Base-by-base conservation (phyloP, 2,113 vertebrate species). In the Crotalus horridus region DNA sequence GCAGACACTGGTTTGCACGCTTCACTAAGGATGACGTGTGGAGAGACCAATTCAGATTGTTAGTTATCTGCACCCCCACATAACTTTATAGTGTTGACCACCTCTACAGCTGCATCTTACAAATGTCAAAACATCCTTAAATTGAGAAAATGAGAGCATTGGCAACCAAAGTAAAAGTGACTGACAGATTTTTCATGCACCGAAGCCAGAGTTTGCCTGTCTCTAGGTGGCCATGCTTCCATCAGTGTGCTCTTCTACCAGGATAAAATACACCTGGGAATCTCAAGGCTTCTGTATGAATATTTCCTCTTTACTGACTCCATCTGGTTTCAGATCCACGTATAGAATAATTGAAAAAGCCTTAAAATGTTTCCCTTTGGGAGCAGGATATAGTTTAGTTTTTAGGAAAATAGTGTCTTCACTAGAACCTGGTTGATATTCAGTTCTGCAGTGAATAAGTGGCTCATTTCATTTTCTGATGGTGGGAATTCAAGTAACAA, bases 131-230 rank as follows among this genome's bases (percentile, higher is more conserved):
- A 59, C 92, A 93, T 91, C 93, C 95, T 96, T 96, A 93, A 94
- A 95, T 94, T 69, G 97, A 94, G 56, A 94, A 94, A 46, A 39
- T 17, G 23, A 85, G 13, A 91, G 23, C 17, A 15, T 1, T 64
- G 39, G 94, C 90, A 95, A 94, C 94, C 93, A 95, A 95, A 92
- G 93, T 93, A 94, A 96, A 94, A 48, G 51, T 95, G 95, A 95
- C 92, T 95, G 95, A 94, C 95, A 93, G 94, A 96, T 95, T 96
- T 95, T 93, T 95, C 94, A 94, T 89, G 92, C 92, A 93, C 94
- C 95, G 95, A 96, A 94, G 94, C 95, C 91, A 93, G 91, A 95
- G 92, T 94, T 96, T 94, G 90, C 94, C 94, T 90, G 94, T 94
- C 93, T 92, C 94, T 93, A 93, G 92, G 93, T 95, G 93, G 90